Evolutionary conservation across 2,888 invertebrate genomes (phyloP), one percentile per base, ranked within the genome.

Genomic region (Tachina lurida): DNA sequence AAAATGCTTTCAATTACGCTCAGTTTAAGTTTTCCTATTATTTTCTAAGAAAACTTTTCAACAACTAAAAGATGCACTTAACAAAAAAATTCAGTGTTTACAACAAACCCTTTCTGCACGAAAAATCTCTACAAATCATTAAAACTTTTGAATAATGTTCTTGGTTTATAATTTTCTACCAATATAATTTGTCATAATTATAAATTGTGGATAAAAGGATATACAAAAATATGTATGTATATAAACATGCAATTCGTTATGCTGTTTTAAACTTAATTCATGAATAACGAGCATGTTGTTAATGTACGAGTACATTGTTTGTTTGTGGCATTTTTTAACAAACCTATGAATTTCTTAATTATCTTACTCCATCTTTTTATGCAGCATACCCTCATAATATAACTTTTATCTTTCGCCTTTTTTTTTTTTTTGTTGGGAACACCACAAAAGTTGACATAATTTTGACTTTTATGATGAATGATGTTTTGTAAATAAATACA

Each of bases 381-480:
- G 19, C 41, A 31, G 31, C 31, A 7, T 31, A 31, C 31, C 43
- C 17, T n/a, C 10, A 62, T 78, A 70, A 68, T 60, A 68, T 19
- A 52, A 49, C 22, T 41, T 19, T 67, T 54, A n/a, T 41, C 43
- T 41, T 19, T 67, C 43, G 12, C 22, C 22, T 43, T 77, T 17
- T 39, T 60, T 73, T 31, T 39, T 39, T 74, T 52, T 19, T 10
- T 71, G 52, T 71, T 31, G 7, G 1, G 13, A 77, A n/a, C 3
- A 70, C 54, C 81, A 81, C 76, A 77, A 81, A 81, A 68, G 77
- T 78, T 82, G 84, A 85, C 84, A 85, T 77, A 85, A 77, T 81
- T 85, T 81, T 81, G 74, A 85, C 77, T 85, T 85, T 82, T 81
- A 81, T 85, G 77, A 81, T 85, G 77, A 85, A 81, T 85, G 81